Percentiles rank a stretch among this genome's conserved stretches.
These are phyloP conservation scores for Scolopax rusticola DNA, from an alignment of 2,797 vertebrate genomes.

Conservation along the genomic window DNA sequence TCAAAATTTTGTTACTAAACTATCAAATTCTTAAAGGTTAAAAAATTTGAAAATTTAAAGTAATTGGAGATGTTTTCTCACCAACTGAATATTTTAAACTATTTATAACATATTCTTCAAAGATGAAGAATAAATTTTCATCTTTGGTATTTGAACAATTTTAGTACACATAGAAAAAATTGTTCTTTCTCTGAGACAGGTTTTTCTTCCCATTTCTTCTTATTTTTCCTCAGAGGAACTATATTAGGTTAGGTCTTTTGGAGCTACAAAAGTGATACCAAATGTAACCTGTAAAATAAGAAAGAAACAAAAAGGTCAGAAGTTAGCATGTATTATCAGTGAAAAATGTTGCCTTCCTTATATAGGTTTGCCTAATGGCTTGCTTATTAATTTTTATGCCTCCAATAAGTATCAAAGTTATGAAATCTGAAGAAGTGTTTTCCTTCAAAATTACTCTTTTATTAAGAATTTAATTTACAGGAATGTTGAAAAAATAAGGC, in stretches of 20 bases:
- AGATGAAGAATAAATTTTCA: neutral
- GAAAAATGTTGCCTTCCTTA: neutral
- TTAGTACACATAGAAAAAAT: neutral
- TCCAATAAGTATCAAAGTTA: neutral
- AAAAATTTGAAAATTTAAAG: neutral
- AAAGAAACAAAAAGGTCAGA: neutral
- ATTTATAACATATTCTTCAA: no score
- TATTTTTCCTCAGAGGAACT: neutral
- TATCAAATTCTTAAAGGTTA: neutral
- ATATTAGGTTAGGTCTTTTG: neutral
- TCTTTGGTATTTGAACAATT: neutral
- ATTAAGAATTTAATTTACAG: neutral
- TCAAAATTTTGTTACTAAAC: neutral
- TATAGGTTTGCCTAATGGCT: neutral
- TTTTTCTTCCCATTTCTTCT: neutral
- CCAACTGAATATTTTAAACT: neutral
- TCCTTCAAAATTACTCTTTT: neutral
- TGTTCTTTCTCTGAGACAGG: neutral
- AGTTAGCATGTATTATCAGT: neutral
- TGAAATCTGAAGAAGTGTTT: neutral
- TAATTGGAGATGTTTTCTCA: neutral
- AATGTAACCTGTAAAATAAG: neutral
- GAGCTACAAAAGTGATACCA: neutral
- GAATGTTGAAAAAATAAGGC: neutral
- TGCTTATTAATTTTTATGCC: neutral